Evolutionary conservation across 2,888 invertebrate species (phyloP), one percentile per base, ranked within the genome.

Genomic region (Ornithoptera alexandrae): DNA sequence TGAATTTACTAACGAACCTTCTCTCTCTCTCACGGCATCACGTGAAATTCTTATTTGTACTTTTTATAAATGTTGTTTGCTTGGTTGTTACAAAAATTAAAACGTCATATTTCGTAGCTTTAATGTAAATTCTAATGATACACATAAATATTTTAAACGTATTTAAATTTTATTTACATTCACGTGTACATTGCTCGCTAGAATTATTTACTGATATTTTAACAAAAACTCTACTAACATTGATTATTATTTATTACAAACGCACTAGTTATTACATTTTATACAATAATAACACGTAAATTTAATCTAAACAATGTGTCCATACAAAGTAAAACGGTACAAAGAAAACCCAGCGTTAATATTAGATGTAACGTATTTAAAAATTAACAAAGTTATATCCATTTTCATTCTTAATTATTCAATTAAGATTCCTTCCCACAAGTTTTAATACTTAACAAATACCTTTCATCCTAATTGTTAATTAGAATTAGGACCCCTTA

Each of bases 1-100:
- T 80, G 81, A 84, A 89, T 89, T 89, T 83, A 79, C 89, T 90
- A 89, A 89, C 89, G 89, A 89, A 86, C 83, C 81, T 76, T 58
- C 57, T 18, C 57, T 20, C 64, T 57, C 57, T 36, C 63, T 62
- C 46, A 30, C 30, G 50, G 46, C 6, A 24, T 20, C 36, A 20
- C 50, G 1, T 12, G 36, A 60, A 36, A 18, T 58, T 60, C 6
- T 60, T 60, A 60, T 36, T 57, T 57, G 57, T 50, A 50, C 50
- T 50, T 50, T 50, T 50, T 18, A 50, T 50, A 50, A 50, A 50
- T 50, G 50, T 2, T 50, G 50, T 50, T 50, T 50, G 50, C 50
- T 50, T 50, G 50, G 50, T 50, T 50, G 50, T 50, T 50, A 12
- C 15, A 50, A 50, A 50, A 50, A 50, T 50, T 50, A 50, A 50